Percentiles rank a stretch among this genome's conserved stretches.
phyloP scores from a whole-genome alignment of 2,113 vertebrate genomes.

The Elachura formosa region DNA sequence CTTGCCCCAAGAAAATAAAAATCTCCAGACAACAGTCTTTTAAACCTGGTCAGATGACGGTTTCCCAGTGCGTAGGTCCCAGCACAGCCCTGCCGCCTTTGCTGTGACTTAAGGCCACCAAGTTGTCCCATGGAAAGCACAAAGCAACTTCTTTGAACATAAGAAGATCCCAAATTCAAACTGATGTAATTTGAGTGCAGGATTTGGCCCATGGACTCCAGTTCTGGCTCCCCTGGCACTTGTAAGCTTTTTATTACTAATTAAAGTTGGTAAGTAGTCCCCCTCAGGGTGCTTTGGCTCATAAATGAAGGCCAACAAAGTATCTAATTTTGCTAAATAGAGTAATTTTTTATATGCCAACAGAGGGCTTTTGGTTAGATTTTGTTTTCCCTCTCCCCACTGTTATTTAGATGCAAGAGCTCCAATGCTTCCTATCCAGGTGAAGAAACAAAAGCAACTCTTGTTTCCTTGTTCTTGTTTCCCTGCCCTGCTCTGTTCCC shows the following conservation, averaged over 20 bases:
- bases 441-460: not conserved
- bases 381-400: constrained; percentile 37
- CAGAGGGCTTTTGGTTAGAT: constrained; percentile 41
- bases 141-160: not conserved
- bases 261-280: constrained; percentile 61
- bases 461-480: not conserved
- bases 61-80: not conserved
- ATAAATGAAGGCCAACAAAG: constrained; percentile 63
- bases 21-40: not conserved
- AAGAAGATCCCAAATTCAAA: not conserved
- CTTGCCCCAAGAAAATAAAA: not conserved
- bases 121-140: not conserved
- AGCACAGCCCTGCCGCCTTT: not conserved
- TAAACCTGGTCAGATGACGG: not conserved
- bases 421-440: not conserved
- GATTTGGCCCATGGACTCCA: constrained; percentile 35
- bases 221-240: constrained; percentile 39
- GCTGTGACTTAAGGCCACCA: not conserved
- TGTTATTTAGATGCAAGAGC: not conserved
- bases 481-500: not conserved
- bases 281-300: constrained; percentile 60
- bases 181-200: not conserved
- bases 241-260: constrained; percentile 63
- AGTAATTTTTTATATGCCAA: constrained; percentile 60
- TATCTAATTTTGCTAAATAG: constrained; percentile 63